These are phyloP conservation scores for Atta colombica DNA, from an alignment of 1,140 invertebrate genomes.

Conservation along the genomic window DNA sequence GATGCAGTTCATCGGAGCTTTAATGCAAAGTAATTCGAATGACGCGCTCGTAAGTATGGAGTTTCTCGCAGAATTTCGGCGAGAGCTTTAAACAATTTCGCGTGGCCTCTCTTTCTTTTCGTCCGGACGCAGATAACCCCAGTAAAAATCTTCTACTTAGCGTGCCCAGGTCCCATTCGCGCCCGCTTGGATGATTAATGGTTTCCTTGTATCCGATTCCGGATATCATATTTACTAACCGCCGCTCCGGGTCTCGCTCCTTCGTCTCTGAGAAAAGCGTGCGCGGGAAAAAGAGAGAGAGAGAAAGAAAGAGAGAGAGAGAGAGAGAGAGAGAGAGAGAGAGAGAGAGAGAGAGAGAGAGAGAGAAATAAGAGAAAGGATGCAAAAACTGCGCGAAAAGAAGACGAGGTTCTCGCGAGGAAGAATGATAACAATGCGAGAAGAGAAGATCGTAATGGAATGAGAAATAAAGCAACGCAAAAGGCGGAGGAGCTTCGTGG, in stretches of 20 bases:
- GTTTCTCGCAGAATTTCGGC: not conserved
- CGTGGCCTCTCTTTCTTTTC: not conserved
- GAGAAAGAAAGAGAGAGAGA: not conserved
- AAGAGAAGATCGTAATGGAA: conserved; percentile 12
- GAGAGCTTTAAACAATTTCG: not conserved
- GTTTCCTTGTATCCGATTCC: conserved; percentile 80
- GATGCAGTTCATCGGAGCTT: no score
- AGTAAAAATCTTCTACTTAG: conserved; percentile 77
- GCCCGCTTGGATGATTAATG: conserved; percentile 76
- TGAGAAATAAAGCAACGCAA: conserved; percentile 29
- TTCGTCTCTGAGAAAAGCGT: conserved; percentile 37
- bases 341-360: not conserved
- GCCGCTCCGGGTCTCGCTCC: conserved; percentile 48
- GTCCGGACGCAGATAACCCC: conserved; percentile 71
- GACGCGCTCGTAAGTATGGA: no score
- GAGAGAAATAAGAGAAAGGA: not conserved
- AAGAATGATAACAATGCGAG: conserved; percentile 26
- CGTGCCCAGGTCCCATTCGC: conserved; percentile 53
- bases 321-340: not conserved
- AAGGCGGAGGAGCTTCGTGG: not conserved
- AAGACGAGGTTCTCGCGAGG: not conserved
- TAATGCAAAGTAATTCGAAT: no score
- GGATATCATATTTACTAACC: conserved; percentile 74
- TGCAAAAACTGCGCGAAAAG: no score
- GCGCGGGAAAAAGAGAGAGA: not conserved